Base-by-base conservation (phyloP, 1,140 invertebrate species). In the Streblospio benedicti region DNA sequence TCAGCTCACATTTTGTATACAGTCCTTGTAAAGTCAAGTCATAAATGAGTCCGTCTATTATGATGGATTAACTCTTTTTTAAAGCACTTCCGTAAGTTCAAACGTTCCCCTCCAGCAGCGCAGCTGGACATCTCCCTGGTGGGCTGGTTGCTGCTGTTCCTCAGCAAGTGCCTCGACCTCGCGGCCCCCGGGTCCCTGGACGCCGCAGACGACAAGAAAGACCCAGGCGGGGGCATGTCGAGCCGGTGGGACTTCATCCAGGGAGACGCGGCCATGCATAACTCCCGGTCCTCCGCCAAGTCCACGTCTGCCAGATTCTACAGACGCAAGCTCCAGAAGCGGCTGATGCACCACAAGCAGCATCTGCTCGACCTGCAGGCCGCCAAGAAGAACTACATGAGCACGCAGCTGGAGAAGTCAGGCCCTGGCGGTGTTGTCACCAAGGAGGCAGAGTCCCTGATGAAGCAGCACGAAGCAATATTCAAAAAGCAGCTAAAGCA, bases 81-180 rank as follows among this genome's bases (percentile, higher is more conserved):
- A n/a, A n/a, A n/a, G n/a, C n/a, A n/a, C n/a, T n/a, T n/a, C n/a
- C n/a, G n/a, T n/a, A n/a, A n/a, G n/a, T n/a, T n/a, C n/a, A n/a
- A n/a, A n/a, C n/a, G n/a, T n/a, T n/a, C n/a, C n/a, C n/a, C n/a
- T n/a, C n/a, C n/a, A 58, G 30, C 45, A 70, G 75, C 66, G 3
- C 60, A 65, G 33, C 77, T 83, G 1, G 86, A 87, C 71, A 72
- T 86, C 53, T 82, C 85, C 16, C 75, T 90, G 2, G 81, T 90
- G 43, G 85, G 86, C n/a, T 90, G 88, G 88, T 75, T 89, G 20
- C 71, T 91, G 25, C 76, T 91, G 43, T 90, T 88, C 69, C 72
- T 90, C 6, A 88, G 86, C 1, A 82, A 87, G 27, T 87, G 86
- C 67, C 80, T 90, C 49, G 87, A 88, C 66, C 69, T 70, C 81